These are phyloP conservation scores for Tiliqua scincoides DNA, from an alignment of 2,113 vertebrate genomes.

Conservation along the genomic window DNA sequence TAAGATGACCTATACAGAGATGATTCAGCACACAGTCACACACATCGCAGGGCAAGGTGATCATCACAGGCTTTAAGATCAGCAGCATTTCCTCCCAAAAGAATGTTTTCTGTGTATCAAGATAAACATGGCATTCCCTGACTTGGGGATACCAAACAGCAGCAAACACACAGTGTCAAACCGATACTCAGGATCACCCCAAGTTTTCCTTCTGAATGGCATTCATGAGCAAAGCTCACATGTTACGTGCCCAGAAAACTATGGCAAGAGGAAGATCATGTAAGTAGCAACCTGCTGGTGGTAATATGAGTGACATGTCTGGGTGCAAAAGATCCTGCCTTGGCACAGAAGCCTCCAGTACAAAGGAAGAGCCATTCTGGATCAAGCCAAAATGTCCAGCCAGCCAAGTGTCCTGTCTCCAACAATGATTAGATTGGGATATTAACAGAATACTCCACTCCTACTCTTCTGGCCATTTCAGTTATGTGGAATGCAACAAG, in stretches of 20 bases:
- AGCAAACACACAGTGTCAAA: background rate
- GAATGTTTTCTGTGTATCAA: background rate
- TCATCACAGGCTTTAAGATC: background rate
- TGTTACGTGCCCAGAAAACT: background rate
- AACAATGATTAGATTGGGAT: background rate
- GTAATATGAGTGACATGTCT: background rate
- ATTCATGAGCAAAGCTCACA: background rate
- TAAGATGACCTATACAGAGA: background rate
- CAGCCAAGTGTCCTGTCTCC: background rate
- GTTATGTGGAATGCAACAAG: background rate
- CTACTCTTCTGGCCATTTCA: background rate
- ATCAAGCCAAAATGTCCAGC: background rate
- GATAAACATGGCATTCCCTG: background rate
- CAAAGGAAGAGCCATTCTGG: background rate
- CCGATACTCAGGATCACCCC: background rate
- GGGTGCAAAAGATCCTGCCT: background rate
- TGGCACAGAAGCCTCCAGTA: background rate
- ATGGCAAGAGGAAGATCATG: background rate
- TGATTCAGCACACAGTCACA: constrained; percentile 18
- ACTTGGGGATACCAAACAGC: background rate
- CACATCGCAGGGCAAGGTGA: background rate
- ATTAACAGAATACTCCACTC: background rate
- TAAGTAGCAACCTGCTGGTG: background rate
- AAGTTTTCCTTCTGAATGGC: background rate
- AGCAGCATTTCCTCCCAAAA: background rate